Base-by-base conservation (phyloP, 1,140 invertebrate species). In the Drosophila micromelanica region DNA sequence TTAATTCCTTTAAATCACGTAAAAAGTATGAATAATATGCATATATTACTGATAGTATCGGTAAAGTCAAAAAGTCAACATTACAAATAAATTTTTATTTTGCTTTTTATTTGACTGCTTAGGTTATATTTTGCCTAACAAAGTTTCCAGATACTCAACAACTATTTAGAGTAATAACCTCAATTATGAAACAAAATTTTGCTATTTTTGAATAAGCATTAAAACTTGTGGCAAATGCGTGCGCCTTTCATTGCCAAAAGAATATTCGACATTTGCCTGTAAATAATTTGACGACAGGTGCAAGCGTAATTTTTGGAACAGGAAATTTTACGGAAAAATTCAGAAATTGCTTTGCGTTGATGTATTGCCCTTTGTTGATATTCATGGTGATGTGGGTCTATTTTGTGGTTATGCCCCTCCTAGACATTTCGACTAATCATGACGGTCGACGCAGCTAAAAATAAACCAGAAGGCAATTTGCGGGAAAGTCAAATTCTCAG, bases 361-460 rank as follows among this genome's bases (percentile, higher is more conserved):
- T 11, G 43, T 23, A 51, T 35, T 43, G 54, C 35, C 52, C 43
- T 30, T 32, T 52, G 20, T 51, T 57, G 32, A 8, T 8, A 35
- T 45, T 61, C 4, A 6, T 27, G 65, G 46, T 51, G 52, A 37
- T 42, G 11, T 17, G 42, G 27, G 15, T 23, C n/a, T 54, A 54
- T 37, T 51, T 49, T 43, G 40, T 69, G 55, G 59, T 55, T 61
- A 61, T 55, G 27, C 11, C 9, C 64, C 70, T 42, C 48, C 46
- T 6, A 45, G 20, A 80, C 57, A 81, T 85, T 87, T 59, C 40
- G 67, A 71, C 79, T 84, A 78, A 70, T 81, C 79, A 78, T 35
- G 64, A 1, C 60, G 54, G 59, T 49, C 38, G 49, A 40, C 38
- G 43, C 7, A 3, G 69, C 61, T 64, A 72, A 60, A 60, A 76